Conservation (phyloP, 1,140 invertebrate species). For the Mercenaria mercenaria region DNA sequence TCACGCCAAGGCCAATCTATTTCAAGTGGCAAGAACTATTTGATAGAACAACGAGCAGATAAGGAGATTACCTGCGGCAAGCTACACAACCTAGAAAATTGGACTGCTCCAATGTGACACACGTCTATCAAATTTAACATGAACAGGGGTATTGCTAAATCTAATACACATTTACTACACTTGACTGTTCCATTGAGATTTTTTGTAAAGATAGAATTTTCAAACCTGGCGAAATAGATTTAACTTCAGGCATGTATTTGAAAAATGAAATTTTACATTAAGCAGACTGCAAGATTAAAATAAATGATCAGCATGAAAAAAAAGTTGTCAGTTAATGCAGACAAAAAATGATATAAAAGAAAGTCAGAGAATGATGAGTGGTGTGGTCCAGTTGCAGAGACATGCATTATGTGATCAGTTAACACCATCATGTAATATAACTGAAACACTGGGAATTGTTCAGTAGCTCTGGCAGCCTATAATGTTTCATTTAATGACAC, state of each 20-base stretch:
- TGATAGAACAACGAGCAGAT: background rate
- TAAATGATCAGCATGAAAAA: too few species aligned
- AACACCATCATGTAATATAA: conserved; percentile 6
- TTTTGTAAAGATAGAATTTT: background rate
- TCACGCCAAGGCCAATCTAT: conserved; percentile 13
- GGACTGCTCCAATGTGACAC: conserved; percentile 83
- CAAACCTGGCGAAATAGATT: background rate
- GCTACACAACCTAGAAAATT: conserved; percentile 74
- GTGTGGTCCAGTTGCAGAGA: too few species aligned
- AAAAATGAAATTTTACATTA: conserved; percentile 1
- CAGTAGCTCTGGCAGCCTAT: background rate
- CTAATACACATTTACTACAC: conserved; percentile 69
- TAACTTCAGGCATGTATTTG: background rate
- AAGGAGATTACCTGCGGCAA: conserved; percentile 24
- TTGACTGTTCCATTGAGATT: background rate
- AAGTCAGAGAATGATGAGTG: too few species aligned
- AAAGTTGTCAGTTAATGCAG: too few species aligned
- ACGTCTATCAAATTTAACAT: conserved; percentile 84
- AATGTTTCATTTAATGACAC: conserved; percentile 39
- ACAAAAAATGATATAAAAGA: too few species aligned
- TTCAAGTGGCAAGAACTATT: conserved; percentile 7
- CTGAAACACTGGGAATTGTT: background rate
- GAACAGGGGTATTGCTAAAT: conserved; percentile 81
- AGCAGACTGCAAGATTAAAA: background rate
- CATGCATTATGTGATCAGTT: too few species aligned